phyloP scores from a whole-genome alignment of 2,888 invertebrate species.

The Antheraea assamensis region DNA sequence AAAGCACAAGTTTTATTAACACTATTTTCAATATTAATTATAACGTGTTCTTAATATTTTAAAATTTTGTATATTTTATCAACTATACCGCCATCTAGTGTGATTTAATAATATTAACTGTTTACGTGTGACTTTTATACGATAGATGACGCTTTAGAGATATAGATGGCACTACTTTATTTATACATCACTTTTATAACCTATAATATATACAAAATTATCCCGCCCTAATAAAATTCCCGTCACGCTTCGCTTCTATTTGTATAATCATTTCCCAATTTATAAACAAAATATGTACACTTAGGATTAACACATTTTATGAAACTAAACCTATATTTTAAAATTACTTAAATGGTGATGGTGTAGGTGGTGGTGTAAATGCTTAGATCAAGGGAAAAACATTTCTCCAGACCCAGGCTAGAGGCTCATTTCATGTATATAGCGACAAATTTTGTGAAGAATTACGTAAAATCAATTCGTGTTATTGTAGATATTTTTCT shows the following conservation, averaged over 20 bases:
- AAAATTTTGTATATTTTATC: neutral
- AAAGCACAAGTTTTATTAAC: slow-evolving; percentile 3
- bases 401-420: neutral
- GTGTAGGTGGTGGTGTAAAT: neutral
- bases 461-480: neutral
- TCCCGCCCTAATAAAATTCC: no score
- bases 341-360: neutral
- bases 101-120: neutral
- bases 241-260: no score
- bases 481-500: no score
- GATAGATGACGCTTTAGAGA: slow-evolving; percentile 42
- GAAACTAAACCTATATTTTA: neutral
- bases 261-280: neutral
- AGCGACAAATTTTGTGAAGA: neutral
- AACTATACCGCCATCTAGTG: slow-evolving; percentile 8
- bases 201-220: no score
- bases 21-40: neutral
- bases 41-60: neutral
- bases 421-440: neutral
- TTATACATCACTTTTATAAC: no score
- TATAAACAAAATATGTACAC: neutral
- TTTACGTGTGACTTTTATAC: slow-evolving; percentile 17
- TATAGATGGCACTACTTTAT: neutral
- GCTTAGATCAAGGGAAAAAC: neutral
- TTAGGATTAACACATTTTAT: neutral